Evolutionary conservation across 2,797 vertebrate species (phyloP), one percentile per base, ranked within the genome.

Genomic region (Hypotaenidia okinawae): DNA sequence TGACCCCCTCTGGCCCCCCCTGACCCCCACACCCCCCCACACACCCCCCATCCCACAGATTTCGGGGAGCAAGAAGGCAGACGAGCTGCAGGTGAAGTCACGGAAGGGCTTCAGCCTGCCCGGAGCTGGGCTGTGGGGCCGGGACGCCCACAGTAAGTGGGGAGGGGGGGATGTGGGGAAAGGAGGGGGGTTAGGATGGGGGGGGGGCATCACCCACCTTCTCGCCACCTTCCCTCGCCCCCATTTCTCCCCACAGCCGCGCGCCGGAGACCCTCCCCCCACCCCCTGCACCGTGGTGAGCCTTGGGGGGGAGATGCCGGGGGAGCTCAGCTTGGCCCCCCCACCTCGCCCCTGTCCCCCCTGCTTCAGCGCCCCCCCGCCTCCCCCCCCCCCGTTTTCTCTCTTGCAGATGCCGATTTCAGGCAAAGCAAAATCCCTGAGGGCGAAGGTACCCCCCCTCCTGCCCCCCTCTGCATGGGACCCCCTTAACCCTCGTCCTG

Each of bases 91-190:
- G n/a, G n/a, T n/a, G n/a, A 99, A 98, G 94, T n/a, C 86, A 32
- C 98, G 97, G 66, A 98, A 97, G 93, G 96, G 81, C 97, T 99
- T 97, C 51, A 95, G 97, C 91, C 98, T 99, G 87, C 97, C 98
- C 35, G 98, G 97, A 3, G 95, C 97, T 0, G 89, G 96, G 14
- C 97, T 97, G 90, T 98, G 98, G 98, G 98, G 98, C 39, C 97
- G 97, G 43, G 97, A 97, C 9, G 58, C 96, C 5, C 95, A 96
- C 90, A 96, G 99, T 99, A 97, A 68, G 98, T 97, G 28, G 43
- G 35, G 37, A 39, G 37, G 37, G 37, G 37, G 37, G 37, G 37
- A 12, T 39, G 37, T n/a, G n/a, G n/a, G n/a, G n/a, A n/a, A n/a
- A n/a, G 37, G 37, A 39, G 37, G 37, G 37, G 37, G 10, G 12